A percentile compares a stretch with the other conserved stretches of the same genome.
Evolutionary conservation across 2,888 invertebrate species (phyloP).

Genomic region (Andrena haemorrhoa): DNA sequence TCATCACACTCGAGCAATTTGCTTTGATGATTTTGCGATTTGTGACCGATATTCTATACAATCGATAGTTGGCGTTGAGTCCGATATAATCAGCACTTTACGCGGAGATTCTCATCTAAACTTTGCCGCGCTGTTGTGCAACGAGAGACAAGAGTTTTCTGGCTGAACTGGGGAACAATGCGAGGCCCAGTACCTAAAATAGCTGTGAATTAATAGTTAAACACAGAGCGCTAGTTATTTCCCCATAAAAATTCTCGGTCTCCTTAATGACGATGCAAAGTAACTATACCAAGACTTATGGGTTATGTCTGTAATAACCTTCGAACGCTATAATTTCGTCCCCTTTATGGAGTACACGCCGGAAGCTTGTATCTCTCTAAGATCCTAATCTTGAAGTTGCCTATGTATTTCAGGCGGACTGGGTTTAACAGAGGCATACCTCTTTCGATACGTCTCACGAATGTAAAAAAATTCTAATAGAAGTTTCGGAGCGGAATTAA

Average conservation of each 20-base stretch:
- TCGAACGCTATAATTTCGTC: conserved; percentile 33
- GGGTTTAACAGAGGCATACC: neutral
- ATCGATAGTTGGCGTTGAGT: conserved; percentile 32
- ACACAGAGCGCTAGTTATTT: neutral
- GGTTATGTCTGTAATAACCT: conserved; percentile 14
- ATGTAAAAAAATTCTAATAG: neutral
- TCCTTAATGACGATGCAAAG: neutral
- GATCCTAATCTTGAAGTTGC: neutral
- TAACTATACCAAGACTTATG: neutral
- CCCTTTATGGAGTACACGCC: conserved; percentile 12
- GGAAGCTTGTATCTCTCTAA: conserved; percentile 2
- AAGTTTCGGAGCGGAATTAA: neutral
- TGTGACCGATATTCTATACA: conserved; percentile 46
- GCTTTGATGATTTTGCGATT: conserved; percentile 52
- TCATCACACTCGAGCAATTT: conserved; percentile 55
- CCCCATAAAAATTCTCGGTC: neutral
- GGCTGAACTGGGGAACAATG: conserved; percentile 1
- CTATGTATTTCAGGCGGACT: neutral
- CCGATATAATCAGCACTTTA: conserved; percentile 25
- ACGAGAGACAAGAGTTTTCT: neutral
- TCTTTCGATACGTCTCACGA: neutral
- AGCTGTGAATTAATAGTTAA: conserved; percentile 4
- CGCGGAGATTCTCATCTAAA: conserved; percentile 36
- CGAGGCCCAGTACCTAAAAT: neutral
- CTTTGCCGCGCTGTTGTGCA: conserved; percentile 3